phyloP scores from a whole-genome alignment of 2,888 invertebrate genomes.

The Coremacera marginata region DNA sequence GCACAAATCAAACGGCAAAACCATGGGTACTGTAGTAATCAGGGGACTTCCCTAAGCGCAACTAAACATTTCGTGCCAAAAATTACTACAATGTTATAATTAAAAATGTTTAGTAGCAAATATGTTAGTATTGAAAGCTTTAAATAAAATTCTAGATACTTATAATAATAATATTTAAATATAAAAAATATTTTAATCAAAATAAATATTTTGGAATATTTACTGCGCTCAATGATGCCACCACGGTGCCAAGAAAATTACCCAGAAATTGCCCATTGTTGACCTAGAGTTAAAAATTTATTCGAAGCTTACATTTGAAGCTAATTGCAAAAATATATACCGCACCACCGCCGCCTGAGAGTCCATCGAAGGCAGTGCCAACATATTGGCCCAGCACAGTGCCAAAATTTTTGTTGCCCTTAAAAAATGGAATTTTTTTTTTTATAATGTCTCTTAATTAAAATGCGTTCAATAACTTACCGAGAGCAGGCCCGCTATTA shows the following conservation, averaged over 20 bases:
- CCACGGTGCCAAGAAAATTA: slow-evolving; percentile 66
- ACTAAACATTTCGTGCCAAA: too few species aligned
- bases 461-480: slow-evolving; percentile 45
- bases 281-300: slow-evolving; percentile 55
- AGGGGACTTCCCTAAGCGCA: too few species aligned
- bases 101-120: slow-evolving; percentile 37
- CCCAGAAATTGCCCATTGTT: slow-evolving; percentile 68
- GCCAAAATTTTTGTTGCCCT: slow-evolving; percentile 68
- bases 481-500: slow-evolving; percentile 64
- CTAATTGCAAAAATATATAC: slow-evolving; percentile 51
- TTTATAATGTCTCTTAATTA: too few species aligned
- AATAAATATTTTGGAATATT: slow-evolving; percentile 48
- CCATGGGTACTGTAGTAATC: too few species aligned
- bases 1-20: too few species aligned
- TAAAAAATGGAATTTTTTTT: slow-evolving; percentile 30
- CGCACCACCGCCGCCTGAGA: slow-evolving; percentile 69
- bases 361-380: slow-evolving; percentile 66
- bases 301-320: too few species aligned
- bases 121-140: slow-evolving; percentile 39
- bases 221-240: slow-evolving; percentile 69
- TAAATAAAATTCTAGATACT: too few species aligned
- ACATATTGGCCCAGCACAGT: slow-evolving; percentile 66
- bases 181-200: too few species aligned
- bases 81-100: too few species aligned
- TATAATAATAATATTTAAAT: too few species aligned